Base-by-base conservation (phyloP, 2,888 invertebrate genomes). In the Xylota sylvarum region DNA sequence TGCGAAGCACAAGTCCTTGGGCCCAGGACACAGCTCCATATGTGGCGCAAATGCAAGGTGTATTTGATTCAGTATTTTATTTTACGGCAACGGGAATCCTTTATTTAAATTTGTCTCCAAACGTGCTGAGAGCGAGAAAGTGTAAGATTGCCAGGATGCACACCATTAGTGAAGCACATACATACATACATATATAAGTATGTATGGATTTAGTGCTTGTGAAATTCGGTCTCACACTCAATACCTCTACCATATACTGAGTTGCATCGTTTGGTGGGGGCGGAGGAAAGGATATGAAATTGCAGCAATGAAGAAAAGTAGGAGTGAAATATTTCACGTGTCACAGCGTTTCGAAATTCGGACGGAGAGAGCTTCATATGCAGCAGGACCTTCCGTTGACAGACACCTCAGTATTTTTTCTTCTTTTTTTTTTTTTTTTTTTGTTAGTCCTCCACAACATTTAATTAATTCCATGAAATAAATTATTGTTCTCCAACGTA, bases 381-480 rank as follows among this genome's bases (percentile, higher is more conserved):
- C 72, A 60, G 67, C 52, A 69, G 79, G 84, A 74, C 73, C 48
- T 69, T 69, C 58, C 69, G 74, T 69, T 84, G 79, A 84, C 84
- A 79, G 79, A 64, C 69, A 70, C 56, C 74, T 46, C 62, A 62
- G 40, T 32, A 19, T 35, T 2, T 55, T 55, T 60, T 46, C 12
- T 50, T 32, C 12, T 55, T 23, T 23, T 23, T 23, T 52, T 32
- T 35, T 17, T 7, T 27, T 10, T 4, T n/a, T 60, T 50, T n/a
- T 37, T 23, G 23, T 23, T 23, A 23, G n/a, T 50, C 52, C 69
- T 60, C 14, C 69, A 65, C 52, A 52, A 46, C 62, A 69, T 85
- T 81, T 86, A 86, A 86, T 86, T 86, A 86, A 86, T 86, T 78
- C 77, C 58, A 52, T 81, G 77, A 81, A 77, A 86, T 86, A 81